Conservation (phyloP, 2,888 invertebrate genomes). For the Neoascia interrupta region DNA sequence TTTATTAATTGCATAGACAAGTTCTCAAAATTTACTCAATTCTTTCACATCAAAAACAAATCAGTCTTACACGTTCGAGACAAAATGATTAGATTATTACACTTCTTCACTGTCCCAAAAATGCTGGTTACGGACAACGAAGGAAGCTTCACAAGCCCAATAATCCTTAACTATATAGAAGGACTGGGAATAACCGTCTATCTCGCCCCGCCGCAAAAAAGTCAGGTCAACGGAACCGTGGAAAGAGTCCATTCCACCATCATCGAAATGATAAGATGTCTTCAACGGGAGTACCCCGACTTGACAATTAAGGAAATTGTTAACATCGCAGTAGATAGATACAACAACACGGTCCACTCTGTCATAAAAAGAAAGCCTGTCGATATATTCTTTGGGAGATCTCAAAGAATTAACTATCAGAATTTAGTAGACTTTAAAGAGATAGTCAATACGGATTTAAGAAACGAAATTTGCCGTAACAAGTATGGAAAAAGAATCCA, state of each 20-base stretch:
- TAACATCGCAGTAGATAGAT: constrained; percentile 45
- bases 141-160: constrained; percentile 53
- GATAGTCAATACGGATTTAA: constrained; percentile 50
- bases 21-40: constrained; percentile 7
- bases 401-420: constrained; percentile 61
- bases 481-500: constrained; percentile 22
- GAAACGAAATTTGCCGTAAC: constrained; percentile 43
- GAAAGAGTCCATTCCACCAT: constrained; percentile 57
- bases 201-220: constrained; percentile 55
- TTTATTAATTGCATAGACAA: constrained; percentile 9
- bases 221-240: constrained; percentile 58
- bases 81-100: constrained; percentile 46
- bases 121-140: constrained; percentile 60
- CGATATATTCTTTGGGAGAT: constrained; percentile 63
- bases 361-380: constrained; percentile 52
- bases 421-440: constrained; percentile 51
- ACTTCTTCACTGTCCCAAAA: constrained; percentile 56
- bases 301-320: constrained; percentile 40
- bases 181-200: constrained; percentile 50
- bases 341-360: constrained; percentile 55
- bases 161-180: constrained; percentile 53
- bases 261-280: constrained; percentile 47
- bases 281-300: constrained; percentile 31
- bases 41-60: constrained; percentile 34
- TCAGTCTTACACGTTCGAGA: constrained; percentile 47